Evolutionary conservation across 2,113 vertebrate species (phyloP).

Genomic region (Solea senegalensis): DNA sequence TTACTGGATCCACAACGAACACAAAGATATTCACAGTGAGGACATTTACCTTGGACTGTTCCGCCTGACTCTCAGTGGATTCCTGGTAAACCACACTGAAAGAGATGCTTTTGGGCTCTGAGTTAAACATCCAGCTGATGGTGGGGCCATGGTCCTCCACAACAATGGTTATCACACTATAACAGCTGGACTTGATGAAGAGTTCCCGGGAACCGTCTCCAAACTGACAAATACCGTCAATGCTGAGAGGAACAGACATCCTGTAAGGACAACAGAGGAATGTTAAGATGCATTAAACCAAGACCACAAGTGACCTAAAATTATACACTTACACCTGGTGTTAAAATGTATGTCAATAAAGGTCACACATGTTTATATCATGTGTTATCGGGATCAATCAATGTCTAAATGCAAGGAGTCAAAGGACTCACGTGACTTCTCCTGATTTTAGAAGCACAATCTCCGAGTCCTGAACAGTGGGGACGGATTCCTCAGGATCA

Average conservation of each 20-base stretch:
- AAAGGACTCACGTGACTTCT: slow-evolving; percentile 89
- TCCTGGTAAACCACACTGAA: slow-evolving; percentile 92
- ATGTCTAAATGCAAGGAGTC: background rate
- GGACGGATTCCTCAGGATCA: slow-evolving; percentile 81
- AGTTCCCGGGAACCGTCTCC: slow-evolving; percentile 89
- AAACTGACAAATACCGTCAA: slow-evolving; percentile 87
- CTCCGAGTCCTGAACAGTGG: slow-evolving; percentile 89
- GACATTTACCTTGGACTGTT: slow-evolving; percentile 86
- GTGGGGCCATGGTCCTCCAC: slow-evolving; percentile 83
- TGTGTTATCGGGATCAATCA: too few species aligned
- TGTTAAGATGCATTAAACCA: too few species aligned
- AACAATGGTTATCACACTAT: slow-evolving; percentile 87
- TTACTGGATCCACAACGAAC: background rate
- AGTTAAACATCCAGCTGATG: slow-evolving; percentile 95
- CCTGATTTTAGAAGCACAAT: slow-evolving; percentile 91
- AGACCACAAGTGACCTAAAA: too few species aligned
- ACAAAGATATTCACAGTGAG: background rate
- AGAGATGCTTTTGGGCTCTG: slow-evolving; percentile 94
- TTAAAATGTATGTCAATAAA: background rate
- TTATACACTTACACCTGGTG: too few species aligned
- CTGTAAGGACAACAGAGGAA: slow-evolving; percentile 65
- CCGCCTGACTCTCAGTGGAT: slow-evolving; percentile 78
- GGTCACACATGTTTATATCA: too few species aligned
- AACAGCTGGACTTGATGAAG: slow-evolving; percentile 91
- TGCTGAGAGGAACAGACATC: slow-evolving; percentile 83